Conservation (phyloP, 2,113 vertebrate genomes). For the Gnathonemus longibarbis region DNA sequence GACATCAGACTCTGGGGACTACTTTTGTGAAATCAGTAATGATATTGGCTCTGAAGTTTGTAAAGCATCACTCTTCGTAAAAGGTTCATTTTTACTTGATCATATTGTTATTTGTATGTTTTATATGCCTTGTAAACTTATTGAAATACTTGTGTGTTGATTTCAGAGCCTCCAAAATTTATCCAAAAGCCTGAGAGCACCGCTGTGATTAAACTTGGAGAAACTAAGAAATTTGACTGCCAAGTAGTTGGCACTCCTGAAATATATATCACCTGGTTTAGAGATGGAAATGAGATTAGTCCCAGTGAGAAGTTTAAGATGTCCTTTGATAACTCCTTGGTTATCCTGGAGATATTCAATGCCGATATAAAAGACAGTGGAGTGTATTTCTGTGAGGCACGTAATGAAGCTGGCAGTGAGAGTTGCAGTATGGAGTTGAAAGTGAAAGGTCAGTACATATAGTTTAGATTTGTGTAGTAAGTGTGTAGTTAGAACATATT, state of each 20-base stretch:
- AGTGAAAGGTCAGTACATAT: conserved; percentile 84
- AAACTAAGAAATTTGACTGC: conserved; percentile 82
- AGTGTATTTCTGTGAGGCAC: conserved; percentile 86
- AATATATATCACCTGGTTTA: conserved; percentile 87
- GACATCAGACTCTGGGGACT: conserved; percentile 79
- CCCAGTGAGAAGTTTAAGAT: conserved; percentile 64
- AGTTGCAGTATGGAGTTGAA: conserved; percentile 89
- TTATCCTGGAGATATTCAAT: conserved; percentile 70
- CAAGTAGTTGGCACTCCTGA: conserved; percentile 86
- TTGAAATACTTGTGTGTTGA: conserved; percentile 19
- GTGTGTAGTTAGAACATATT: not conserved
- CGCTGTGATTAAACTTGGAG: conserved; percentile 78
- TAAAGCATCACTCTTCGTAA: conserved; percentile 83
- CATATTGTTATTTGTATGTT: not conserved
- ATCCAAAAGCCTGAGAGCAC: conserved; percentile 76
- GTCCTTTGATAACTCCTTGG: conserved; percentile 73
- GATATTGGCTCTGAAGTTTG: conserved; percentile 84
- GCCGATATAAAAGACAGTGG: conserved; percentile 76
- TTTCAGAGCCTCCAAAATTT: conserved; percentile 86
- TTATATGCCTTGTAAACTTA: not conserved
- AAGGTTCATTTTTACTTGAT: conserved; percentile 68
- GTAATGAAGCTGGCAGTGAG: conserved; percentile 90
- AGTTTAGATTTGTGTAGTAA: not conserved
- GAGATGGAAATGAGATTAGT: conserved; percentile 82
- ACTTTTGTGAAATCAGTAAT: conserved; percentile 86